Base-by-base conservation (phyloP, 2,113 vertebrate genomes). In the Rhadina sibilatrix region DNA sequence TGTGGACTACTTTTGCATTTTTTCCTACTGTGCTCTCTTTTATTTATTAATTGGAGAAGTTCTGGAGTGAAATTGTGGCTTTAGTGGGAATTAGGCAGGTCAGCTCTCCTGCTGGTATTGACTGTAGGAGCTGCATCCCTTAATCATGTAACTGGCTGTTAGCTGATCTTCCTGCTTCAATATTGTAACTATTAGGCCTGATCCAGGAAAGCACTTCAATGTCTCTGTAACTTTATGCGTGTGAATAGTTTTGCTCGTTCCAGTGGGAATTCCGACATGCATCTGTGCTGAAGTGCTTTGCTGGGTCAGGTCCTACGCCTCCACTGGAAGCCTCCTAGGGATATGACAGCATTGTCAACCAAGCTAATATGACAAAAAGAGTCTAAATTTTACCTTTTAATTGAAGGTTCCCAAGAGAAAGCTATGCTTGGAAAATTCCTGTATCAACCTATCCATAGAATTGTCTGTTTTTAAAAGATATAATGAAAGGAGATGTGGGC, bases 141-240 rank as follows among this genome's bases (percentile, higher is more conserved):
- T 54, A 60, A 79, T 47, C 0, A 0, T 69, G 5, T 38, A 83
- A 70, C 30, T 71, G 56, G 6, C 61, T 75, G 56, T 78, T 86
- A 89, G 64, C 3, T 91, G 78, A 60, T 91, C 84, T 83, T 91
- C 1, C 1, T 1, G 7, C 87, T 88, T 87, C 22, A 1, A 13
- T 87, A 72, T 47, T 80, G 38, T 64, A 77, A 83, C 49, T 75
- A 3, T 90, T 76, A 90, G 92, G 35, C 59, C 63, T 80, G 76
- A 63, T 90, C 80, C 92, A 96, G 82, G 81, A 95, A 94, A 90
- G 71, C 70, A 83, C 92, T 90, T 94, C 83, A 83, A 47, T 80
- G 23, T 25, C 78, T 65, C 0, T 77, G 82, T 95, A 81, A 88
- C 63, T 59, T 85, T 77, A 91, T 91, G 93, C 75, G 25, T 60